phyloP scores from a whole-genome alignment of 2,888 invertebrate genomes.

The Pachymerium ferrugineum region DNA sequence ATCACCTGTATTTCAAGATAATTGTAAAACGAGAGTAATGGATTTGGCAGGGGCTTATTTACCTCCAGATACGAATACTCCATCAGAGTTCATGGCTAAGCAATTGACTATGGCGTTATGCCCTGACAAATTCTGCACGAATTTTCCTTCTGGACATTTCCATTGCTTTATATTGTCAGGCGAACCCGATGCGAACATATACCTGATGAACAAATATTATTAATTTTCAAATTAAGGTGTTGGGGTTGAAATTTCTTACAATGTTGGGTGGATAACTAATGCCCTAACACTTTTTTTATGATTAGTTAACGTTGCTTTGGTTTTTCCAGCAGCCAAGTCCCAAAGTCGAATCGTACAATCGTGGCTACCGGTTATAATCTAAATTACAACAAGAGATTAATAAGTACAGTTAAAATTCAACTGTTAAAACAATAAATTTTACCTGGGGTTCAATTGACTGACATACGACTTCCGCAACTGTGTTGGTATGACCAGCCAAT shows the following conservation, averaged over 20 bases:
- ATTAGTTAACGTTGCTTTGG: slow-evolving; percentile 89
- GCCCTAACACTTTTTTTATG: slow-evolving; percentile 83
- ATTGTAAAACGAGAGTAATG: too few species aligned
- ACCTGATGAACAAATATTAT: slow-evolving; percentile 46
- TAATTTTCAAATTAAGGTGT: not conserved
- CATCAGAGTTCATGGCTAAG: slow-evolving; percentile 88
- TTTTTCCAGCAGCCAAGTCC: slow-evolving; percentile 95
- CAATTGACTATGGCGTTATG: slow-evolving; percentile 98
- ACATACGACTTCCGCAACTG: slow-evolving; percentile 88
- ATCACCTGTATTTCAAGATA: slow-evolving; percentile 59
- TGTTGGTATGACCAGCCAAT: slow-evolving; percentile 91
- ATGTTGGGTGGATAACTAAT: slow-evolving; percentile 54
- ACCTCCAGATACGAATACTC: slow-evolving; percentile 91
- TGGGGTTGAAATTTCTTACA: slow-evolving; percentile 51
- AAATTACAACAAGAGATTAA: too few species aligned
- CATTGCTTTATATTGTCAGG: slow-evolving; percentile 99
- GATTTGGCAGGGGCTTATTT: too few species aligned
- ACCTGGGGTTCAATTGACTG: slow-evolving; percentile 92
- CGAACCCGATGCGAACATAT: slow-evolving; percentile 96
- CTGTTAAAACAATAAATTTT: slow-evolving; percentile 34
- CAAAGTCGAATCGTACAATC: slow-evolving; percentile 95
- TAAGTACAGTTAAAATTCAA: not conserved
- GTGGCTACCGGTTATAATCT: slow-evolving; percentile 53
- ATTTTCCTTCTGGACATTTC: slow-evolving; percentile 96
- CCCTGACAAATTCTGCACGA: slow-evolving; percentile 92